Base-by-base conservation (phyloP, 2,797 vertebrate species). In the Lacerta agilis region DNA sequence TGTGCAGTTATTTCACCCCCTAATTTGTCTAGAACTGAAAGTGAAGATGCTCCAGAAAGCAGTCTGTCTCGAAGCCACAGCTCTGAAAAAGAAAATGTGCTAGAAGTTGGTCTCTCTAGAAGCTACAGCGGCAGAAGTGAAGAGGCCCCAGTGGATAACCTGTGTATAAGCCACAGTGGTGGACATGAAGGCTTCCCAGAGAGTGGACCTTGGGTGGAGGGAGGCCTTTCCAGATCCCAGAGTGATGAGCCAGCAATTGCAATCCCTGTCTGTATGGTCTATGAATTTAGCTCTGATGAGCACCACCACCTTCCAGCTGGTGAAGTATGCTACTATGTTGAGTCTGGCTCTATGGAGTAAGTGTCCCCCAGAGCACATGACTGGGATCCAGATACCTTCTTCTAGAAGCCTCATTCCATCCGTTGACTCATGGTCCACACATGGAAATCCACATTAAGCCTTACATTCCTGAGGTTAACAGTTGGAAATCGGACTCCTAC, bases 361-460 rank as follows among this genome's bases (percentile, higher is more conserved):
- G 3, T 67, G 29, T 67, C 0, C 49, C 49, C 55, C 38, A 2
- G n/a, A 0, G 61, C 0, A 45, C 85, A 82, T 69, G 55, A 66
- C 43, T 0, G 25, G 79, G 87, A 87, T 87, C 87, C 66, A 58
- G 79, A 82, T 90, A 86, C 15, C 77, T 84, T 67, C 41, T 84
- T 90, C 85, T 88, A 76, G 67, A 89, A 79, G 79, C 87, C 88
- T 27, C 38, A 78, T 55, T 87, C 86, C 85, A 87, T 87, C 82
- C 49, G 67, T 1, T 0, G 4, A 72, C 79, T 5, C 0, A 73
- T 82, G 71, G 85, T 77, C 85, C 61, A 75, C 49, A 87, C 87
- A 69, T 25, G 43, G 79, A 77, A 81, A 73, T 11, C 82, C 27
- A 64, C 27, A 23, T 81, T 87, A 84, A 86, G 75, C 82, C 77